Base-by-base conservation (phyloP, 1,140 invertebrate species). In the Calephelis nemesis region DNA sequence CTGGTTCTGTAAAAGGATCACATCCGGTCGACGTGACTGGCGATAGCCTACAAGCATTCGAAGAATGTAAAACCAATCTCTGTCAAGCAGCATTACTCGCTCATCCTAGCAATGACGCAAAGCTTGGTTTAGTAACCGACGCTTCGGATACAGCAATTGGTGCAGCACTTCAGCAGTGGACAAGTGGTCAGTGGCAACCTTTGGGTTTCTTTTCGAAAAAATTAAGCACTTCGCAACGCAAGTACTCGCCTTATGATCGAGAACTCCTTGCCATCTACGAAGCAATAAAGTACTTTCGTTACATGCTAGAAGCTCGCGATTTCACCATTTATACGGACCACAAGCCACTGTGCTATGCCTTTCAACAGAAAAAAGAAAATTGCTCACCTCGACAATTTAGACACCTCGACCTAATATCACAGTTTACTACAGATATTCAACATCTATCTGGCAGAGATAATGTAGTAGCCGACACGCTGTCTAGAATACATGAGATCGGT, bases 221-320 rank as follows among this genome's bases (percentile, higher is more conserved):
- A 30, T 12, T 58, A 19, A 58, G 19, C 11, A 8, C 54, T 11
- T 9, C 54, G 7, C 54, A 58, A 39, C 54, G 10, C 2, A 58
- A 58, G 19, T 58, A 58, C 19, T 58, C 54, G 11, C 54, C 54
- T 7, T 39, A 58, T 12, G 19, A 58, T 12, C 19, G 54, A 11
- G 54, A 58, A 58, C 54, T 58, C 11, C 30, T 58, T 12, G 19
- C 54, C 6, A 58, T 58, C 1, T 58, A 58, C 5, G 54, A 58
- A 12, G 54, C 54, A 5, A 58, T 39, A 6, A 58, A 58, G 10
- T 58, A 58, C 19, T 58, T 58, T 30, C 54, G 54, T 8, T 9
- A 58, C 10, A 30, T 58, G 54, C 10, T 58, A 58, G 54, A 58
- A 58, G 54, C 54, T 6, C 15, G 54, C 7, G 15, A 58, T 58